Conservation (phyloP, 2,888 invertebrate genomes). For the Melinaea marsaeus region DNA sequence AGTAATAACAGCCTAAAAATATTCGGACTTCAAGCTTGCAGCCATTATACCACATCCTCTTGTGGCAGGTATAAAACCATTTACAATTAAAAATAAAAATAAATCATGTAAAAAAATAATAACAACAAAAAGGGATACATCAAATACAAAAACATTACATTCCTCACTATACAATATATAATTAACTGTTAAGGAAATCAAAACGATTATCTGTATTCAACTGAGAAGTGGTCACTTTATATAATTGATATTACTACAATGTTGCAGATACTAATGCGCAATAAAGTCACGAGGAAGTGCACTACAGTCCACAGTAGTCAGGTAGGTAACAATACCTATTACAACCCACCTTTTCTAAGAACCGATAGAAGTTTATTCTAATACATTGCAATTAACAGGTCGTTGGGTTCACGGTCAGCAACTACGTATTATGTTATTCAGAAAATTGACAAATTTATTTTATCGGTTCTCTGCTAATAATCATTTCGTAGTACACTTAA, state of each 20-base stretch:
- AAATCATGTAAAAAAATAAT: too few species aligned
- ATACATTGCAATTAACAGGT: conserved; percentile 49
- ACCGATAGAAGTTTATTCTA: conserved; percentile 34
- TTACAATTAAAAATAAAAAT: too few species aligned
- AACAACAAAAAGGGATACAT: too few species aligned
- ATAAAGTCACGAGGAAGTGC: conserved; percentile 19
- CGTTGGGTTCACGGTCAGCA: conserved; percentile 57
- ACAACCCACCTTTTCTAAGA: conserved; percentile 16
- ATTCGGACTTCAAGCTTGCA: too few species aligned
- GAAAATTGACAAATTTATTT: conserved; percentile 39
- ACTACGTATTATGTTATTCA: conserved; percentile 26
- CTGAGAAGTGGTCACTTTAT: too few species aligned
- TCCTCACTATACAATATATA: too few species aligned
- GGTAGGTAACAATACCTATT: not conserved
- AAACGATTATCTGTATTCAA: too few species aligned
- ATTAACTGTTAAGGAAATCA: too few species aligned
- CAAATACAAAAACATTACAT: too few species aligned
- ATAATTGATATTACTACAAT: conserved; percentile 4
- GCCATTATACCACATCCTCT: too few species aligned
- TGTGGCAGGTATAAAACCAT: too few species aligned
- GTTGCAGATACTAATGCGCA: conserved; percentile 11
- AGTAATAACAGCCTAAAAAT: too few species aligned
- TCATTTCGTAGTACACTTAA: not conserved
- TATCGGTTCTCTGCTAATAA: conserved; percentile 33
- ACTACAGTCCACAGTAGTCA: not conserved